Conservation (phyloP, 1,140 invertebrate genomes). For the Eubasilissa regina region DNA sequence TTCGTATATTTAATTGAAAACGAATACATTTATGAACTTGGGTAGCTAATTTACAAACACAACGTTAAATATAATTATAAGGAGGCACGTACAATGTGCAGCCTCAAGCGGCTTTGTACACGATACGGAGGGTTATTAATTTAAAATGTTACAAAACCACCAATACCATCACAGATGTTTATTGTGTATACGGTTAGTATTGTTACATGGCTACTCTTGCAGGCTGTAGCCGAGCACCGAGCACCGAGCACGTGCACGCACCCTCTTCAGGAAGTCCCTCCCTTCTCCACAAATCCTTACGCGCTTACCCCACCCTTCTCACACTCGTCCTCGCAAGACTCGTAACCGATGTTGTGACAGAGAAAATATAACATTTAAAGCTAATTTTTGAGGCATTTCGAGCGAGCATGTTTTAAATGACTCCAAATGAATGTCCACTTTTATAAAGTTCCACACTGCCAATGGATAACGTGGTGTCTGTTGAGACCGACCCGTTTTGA, state of each 20-base stretch:
- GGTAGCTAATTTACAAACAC: no score
- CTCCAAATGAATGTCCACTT: neutral
- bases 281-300: slow-evolving; percentile 7
- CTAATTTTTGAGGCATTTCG: neutral
- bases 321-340: neutral
- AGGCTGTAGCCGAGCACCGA: no score
- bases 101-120: neutral
- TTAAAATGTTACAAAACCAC: slow-evolving; percentile 24
- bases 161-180: slow-evolving; percentile 6
- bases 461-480: neutral
- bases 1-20: no score
- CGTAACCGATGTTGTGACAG: neutral
- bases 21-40: no score
- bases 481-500: slow-evolving; percentile 10
- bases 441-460: neutral
- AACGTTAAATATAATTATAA: no score
- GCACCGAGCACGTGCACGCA: slow-evolving; percentile 22
- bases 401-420: neutral
- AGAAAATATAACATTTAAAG: neutral
- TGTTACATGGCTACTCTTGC: neutral
- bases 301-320: neutral
- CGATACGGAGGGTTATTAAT: slow-evolving; percentile 21
- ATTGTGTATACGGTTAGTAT: neutral
- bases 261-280: slow-evolving; percentile 15
- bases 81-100: neutral